These are phyloP conservation scores for Pangasius krempfi DNA, from an alignment of 2,797 vertebrate species.

Conservation along the genomic window DNA sequence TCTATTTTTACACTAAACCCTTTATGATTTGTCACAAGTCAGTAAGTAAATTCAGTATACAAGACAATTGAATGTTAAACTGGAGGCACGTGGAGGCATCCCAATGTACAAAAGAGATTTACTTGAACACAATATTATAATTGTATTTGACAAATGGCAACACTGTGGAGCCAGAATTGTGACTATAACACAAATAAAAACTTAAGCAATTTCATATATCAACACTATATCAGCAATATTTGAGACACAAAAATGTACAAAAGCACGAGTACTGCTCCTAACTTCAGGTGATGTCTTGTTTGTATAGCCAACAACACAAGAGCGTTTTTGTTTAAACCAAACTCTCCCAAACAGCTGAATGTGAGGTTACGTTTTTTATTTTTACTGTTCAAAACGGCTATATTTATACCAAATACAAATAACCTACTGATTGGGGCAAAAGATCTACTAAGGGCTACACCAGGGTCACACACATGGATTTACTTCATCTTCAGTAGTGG, in stretches of 20 bases:
- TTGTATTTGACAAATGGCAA: no score
- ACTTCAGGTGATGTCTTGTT: neutral
- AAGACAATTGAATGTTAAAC: neutral
- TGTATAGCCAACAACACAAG: conserved; percentile 35
- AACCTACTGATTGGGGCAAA: no score
- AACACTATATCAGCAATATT: neutral
- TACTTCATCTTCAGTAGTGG: neutral
- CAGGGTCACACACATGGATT: neutral
- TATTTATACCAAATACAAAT: conserved; percentile 1
- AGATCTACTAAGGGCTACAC: neutral
- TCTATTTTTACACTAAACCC: no score
- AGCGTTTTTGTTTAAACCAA: conserved; percentile 37
- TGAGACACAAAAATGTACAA: neutral
- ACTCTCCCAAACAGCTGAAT: neutral
- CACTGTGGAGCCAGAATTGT: no score
- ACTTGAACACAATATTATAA: neutral
- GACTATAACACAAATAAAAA: neutral
- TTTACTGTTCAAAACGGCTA: neutral
- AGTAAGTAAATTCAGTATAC: neutral
- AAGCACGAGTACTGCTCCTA: neutral
- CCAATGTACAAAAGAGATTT: neutral
- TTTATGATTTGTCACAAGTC: neutral
- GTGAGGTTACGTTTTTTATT: neutral
- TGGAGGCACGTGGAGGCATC: no score
- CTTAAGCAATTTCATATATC: neutral